Evolutionary conservation across 1,140 invertebrate species (phyloP).

Genomic region (Formica selysi): DNA sequence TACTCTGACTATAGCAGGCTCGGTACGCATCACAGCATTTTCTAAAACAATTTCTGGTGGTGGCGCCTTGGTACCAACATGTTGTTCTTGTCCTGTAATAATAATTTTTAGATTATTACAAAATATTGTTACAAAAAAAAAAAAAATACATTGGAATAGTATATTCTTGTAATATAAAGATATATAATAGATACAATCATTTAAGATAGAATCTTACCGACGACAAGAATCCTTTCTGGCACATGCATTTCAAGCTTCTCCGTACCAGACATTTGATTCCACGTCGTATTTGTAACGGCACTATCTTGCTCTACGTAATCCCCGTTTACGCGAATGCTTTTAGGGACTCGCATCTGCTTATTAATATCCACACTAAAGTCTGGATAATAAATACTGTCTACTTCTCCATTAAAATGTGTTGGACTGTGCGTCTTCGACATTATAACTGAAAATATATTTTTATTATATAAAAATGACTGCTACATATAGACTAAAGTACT

Average conservation of each 20-base stretch:
- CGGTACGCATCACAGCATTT: slow-evolving; percentile 91
- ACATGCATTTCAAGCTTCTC: slow-evolving; percentile 95
- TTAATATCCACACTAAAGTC: slow-evolving; percentile 92
- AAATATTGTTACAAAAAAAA: neutral
- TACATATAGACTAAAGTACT: neutral
- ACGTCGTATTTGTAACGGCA: slow-evolving; percentile 88
- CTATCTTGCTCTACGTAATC: slow-evolving; percentile 89
- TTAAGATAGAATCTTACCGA: slow-evolving; percentile 86
- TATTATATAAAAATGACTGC: slow-evolving; percentile 1
- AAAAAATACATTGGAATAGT: neutral
- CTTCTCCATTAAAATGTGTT: slow-evolving; percentile 88
- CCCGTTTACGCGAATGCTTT: slow-evolving; percentile 91
- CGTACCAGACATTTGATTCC: slow-evolving; percentile 87
- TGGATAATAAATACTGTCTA: slow-evolving; percentile 90
- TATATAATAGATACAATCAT: neutral
- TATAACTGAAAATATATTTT: slow-evolving; percentile 74
- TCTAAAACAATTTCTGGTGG: slow-evolving; percentile 94
- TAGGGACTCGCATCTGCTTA: slow-evolving; percentile 92
- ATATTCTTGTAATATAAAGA: neutral
- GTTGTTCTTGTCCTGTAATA: slow-evolving; percentile 91
- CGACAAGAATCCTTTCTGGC: slow-evolving; percentile 95
- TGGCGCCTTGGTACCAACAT: slow-evolving; percentile 92
- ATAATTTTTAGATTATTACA: slow-evolving; percentile 29
- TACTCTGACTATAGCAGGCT: slow-evolving; percentile 91
- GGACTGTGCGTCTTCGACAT: slow-evolving; percentile 88